Percentiles rank a stretch among this genome's conserved stretches.
phyloP scores from a whole-genome alignment of 92 coral and sea anemone genomes.

The Porites rus region DNA sequence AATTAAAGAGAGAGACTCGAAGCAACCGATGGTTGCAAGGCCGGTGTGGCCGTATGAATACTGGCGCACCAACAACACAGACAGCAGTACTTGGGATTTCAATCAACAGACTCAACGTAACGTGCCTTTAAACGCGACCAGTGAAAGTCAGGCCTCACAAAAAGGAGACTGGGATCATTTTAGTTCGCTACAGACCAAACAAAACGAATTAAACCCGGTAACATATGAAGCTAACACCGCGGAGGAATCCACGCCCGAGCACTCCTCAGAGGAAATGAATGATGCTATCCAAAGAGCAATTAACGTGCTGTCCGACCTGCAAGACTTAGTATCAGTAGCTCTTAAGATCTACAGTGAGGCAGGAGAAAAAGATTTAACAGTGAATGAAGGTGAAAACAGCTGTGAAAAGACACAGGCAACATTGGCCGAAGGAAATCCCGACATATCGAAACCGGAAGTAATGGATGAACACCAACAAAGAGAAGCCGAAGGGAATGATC shows the following conservation, averaged over 20 bases:
- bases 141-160: slow-evolving; percentile 14
- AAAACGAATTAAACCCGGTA: not conserved
- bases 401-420: not conserved
- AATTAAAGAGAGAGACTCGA: slow-evolving; percentile 16
- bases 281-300: not conserved
- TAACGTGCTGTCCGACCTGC: slow-evolving; percentile 36
- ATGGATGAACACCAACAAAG: not conserved
- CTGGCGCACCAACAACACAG: slow-evolving; percentile 22
- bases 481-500: not conserved
- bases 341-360: not conserved
- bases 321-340: slow-evolving; percentile 9
- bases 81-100: slow-evolving; percentile 10
- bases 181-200: not conserved
- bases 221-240: not conserved
- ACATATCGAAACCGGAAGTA: not conserved
- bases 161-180: not conserved
- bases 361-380: slow-evolving; percentile 4
- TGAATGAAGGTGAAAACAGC: not conserved
- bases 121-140: slow-evolving; percentile 16
- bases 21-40: slow-evolving; percentile 13
- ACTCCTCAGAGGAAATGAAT: not conserved
- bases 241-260: slow-evolving; percentile 18
- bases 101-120: slow-evolving; percentile 17
- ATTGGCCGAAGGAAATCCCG: not conserved
- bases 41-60: slow-evolving; percentile 39